These are phyloP conservation scores for Megalops atlanticus DNA, from an alignment of 2,113 vertebrate genomes.

Conservation along the genomic window DNA sequence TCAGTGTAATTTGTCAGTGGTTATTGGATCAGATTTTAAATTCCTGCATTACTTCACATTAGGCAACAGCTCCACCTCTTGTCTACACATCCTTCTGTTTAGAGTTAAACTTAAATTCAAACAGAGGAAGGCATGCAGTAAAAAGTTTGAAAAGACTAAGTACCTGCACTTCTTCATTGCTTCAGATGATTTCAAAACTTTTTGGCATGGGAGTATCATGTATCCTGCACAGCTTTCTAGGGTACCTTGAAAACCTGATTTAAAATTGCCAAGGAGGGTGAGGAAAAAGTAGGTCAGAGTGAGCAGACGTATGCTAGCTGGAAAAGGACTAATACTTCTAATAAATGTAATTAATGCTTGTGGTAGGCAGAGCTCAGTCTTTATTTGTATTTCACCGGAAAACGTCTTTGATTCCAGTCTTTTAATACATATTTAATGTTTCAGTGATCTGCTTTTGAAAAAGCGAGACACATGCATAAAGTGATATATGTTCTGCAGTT, in stretches of 20 bases:
- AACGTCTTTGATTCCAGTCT: conserved; percentile 61
- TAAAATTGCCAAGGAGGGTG: neutral
- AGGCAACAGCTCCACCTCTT: conserved; percentile 36
- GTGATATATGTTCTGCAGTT: no score
- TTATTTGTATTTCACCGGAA: conserved; percentile 38
- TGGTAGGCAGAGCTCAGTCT: conserved; percentile 25
- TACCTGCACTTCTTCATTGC: neutral
- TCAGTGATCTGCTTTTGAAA: neutral
- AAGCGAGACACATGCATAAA: no score
- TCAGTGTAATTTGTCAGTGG: neutral
- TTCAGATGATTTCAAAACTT: neutral
- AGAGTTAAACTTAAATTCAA: neutral
- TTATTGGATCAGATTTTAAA: neutral
- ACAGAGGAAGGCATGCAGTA: neutral
- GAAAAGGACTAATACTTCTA: conserved; percentile 45
- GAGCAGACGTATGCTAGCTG: conserved; percentile 47
- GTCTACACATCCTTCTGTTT: neutral
- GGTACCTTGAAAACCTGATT: neutral
- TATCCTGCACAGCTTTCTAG: neutral
- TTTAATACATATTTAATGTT: conserved; percentile 73
- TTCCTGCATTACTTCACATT: neutral
- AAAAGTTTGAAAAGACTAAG: neutral
- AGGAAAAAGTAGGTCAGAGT: conserved; percentile 50
- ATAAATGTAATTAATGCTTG: conserved; percentile 46
- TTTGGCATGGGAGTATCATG: no score